Evolutionary conservation across 2,888 invertebrate species (phyloP), one percentile per base, ranked within the genome.

Genomic region (Heliconius sara): DNA sequence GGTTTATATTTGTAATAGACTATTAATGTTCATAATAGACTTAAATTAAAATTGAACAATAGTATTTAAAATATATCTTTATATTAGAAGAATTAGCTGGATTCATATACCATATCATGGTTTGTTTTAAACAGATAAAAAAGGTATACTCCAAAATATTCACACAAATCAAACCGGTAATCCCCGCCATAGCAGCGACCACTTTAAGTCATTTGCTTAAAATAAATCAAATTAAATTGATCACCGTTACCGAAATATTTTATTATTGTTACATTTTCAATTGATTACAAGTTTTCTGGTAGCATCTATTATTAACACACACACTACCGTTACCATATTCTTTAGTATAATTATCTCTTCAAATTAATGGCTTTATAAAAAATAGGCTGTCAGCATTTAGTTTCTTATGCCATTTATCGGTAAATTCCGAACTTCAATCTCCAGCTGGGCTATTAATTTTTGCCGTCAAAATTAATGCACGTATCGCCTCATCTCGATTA

Each of bases 401-500:
- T 71, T 75, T 78, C 78, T 77, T 74, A 77, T 68, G 77, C 74
- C 67, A 77, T 73, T 72, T 72, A 78, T 74, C 72, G 72, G 60
- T 73, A 70, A 74, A 77, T 57, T 79, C 73, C 76, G 22, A 80
- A 74, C 52, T 68, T 63, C 27, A 78, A 65, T 63, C 72, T 76
- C 78, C 76, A 74, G 73, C 80, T 75, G 77, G 73, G 76, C 78
- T 80, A 80, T 80, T 82, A 81, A 83, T 83, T 82, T 81, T 83
- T 79, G 76, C 71, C 77, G 80, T 76, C 80, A 79, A 79, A 80
- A 77, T 80, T 77, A 80, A 77, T 77, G 72, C 74, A 80, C 79
- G 80, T 80, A 80, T 82, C 80, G 77, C 77, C n/a, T 76, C 74
- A 78, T 82, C 80, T 81, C 75, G 91, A 91, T 92, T 92, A 91